These are phyloP conservation scores for Petrophora chlorosata DNA, from an alignment of 2,888 invertebrate species.

Conservation along the genomic window DNA sequence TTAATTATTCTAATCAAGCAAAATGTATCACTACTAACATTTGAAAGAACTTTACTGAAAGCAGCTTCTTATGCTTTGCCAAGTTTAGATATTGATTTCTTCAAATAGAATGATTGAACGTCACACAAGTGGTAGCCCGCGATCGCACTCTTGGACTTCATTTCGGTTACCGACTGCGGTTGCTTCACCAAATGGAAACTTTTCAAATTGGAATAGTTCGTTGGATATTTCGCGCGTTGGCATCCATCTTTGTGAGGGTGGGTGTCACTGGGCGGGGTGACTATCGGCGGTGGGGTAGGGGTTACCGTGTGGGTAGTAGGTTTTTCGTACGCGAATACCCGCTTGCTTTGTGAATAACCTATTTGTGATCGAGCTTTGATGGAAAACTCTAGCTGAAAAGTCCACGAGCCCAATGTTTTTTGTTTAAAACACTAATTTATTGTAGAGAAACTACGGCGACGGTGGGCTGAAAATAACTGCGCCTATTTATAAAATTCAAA, in stretches of 20 bases:
- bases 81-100: no score
- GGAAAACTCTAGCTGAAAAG: slow-evolving; percentile 29
- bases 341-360: slow-evolving; percentile 61
- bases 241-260: slow-evolving; percentile 70
- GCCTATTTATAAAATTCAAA: no score
- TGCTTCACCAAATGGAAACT: slow-evolving; percentile 70
- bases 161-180: slow-evolving; percentile 61
- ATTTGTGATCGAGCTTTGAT: slow-evolving; percentile 57
- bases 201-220: slow-evolving; percentile 80
- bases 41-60: no score
- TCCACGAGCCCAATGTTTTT: slow-evolving; percentile 15
- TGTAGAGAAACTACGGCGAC: no score
- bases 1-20: no score
- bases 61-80: no score
- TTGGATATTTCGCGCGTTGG: slow-evolving; percentile 68
- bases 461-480: no score
- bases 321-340: slow-evolving; percentile 65
- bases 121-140: background rate
- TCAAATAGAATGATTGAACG: background rate
- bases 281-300: slow-evolving; percentile 30
- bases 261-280: slow-evolving; percentile 43
- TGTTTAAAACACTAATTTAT: slow-evolving; percentile 12
- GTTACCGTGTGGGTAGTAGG: slow-evolving; percentile 43
- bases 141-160: slow-evolving; percentile 50
- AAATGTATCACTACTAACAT: no score